phyloP scores from a whole-genome alignment of 2,113 vertebrate species.

The Pterocles burchelli region DNA sequence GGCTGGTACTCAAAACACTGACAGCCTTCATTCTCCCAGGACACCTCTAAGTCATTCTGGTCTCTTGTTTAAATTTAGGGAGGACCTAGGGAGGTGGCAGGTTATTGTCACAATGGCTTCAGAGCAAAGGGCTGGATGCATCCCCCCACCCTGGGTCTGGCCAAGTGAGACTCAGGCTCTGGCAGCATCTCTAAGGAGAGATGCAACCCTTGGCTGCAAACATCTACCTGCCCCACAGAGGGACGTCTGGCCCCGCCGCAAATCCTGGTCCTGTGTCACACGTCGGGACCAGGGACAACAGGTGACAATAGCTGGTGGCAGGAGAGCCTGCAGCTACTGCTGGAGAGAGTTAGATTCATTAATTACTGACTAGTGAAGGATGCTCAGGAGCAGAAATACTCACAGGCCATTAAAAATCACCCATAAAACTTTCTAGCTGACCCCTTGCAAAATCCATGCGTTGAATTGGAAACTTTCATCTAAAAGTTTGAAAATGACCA shows the following conservation, averaged over 20 bases:
- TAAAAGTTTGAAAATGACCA: background rate
- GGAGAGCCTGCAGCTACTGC: background rate
- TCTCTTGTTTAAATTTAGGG: background rate
- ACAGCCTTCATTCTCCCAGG: background rate
- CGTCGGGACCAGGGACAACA: background rate
- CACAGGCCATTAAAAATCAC: background rate
- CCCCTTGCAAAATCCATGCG: background rate
- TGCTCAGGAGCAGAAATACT: background rate
- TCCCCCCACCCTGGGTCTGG: background rate
- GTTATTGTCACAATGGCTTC: background rate
- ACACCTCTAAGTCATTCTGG: background rate
- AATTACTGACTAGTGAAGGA: background rate
- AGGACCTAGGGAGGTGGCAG: background rate
- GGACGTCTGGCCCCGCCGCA: background rate
- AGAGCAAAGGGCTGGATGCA: background rate
- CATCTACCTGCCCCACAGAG: background rate
- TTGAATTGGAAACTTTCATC: background rate
- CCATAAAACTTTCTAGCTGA: background rate
- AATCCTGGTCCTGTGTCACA: fast-evolving
- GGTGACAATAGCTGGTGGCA: background rate
- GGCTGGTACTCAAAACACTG: background rate
- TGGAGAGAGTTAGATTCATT: background rate
- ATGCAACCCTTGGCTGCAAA: background rate
- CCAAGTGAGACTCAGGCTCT: background rate
- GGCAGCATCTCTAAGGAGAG: background rate